Base-by-base conservation (phyloP, 2,888 invertebrate genomes). In the Limnephilus marmoratus region DNA sequence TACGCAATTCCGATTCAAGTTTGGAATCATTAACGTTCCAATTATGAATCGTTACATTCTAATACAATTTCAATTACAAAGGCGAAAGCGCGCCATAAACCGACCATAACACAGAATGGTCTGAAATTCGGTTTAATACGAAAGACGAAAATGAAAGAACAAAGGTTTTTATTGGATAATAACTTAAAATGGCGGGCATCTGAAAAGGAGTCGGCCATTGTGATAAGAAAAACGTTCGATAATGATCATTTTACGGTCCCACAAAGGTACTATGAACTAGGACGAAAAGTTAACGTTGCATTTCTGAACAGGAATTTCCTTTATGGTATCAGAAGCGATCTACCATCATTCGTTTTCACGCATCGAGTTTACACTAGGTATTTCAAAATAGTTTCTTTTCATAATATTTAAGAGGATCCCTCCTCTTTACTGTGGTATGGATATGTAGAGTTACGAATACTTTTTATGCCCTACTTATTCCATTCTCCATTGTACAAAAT, bases 91-190 rank as follows among this genome's bases (percentile, higher is more conserved):
- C 9, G 15, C 82, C 82, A 34, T 82, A 82, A 82, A 82, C 15
- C 31, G 34, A 34, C 82, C 82, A 18, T 82, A 82, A 82, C 34
- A 82, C 82, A 82, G 82, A 82, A 82, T 34, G 31, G 82, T 82
- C 82, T 31, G 82, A 34, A 82, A 41, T 88, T 53, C 68, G 24
- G 88, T 88, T 88, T 88, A 88, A 88, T 88, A 88, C 34, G 68
- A 68, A 87, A 45, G 41, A n/a, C 29, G 29, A 45, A 45, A 68
- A 68, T 29, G 88, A 88, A 88, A 88, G 88, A 88, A 88, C 88
- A 88, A 88, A 88, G 88, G 88, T 53, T 68, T 88, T 68, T 68
- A 88, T 88, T 68, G 88, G 31, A 53, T 68, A 68, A 88, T 88
- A 88, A 88, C 88, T 88, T 88, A 68, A 68, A 88, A 88, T 88